Evolutionary conservation across 2,888 invertebrate species (phyloP), one percentile per base, ranked within the genome.

Genomic region (Carabus problematicus): DNA sequence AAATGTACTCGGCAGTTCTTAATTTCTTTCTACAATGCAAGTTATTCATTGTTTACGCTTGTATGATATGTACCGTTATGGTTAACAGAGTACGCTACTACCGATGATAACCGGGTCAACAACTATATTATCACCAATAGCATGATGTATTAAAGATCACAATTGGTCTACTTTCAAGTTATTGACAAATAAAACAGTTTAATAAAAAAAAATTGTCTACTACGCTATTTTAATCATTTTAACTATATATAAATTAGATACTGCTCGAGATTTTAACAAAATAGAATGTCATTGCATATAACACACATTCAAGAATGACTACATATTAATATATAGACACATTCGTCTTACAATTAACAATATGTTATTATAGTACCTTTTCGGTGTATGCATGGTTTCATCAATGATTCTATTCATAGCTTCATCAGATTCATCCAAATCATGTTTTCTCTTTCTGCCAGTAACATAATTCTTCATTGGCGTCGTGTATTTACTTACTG

Each of bases 1-100:
- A 92, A 74, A 93, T 92, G 77, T 93, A 93, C 76, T 91, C 87
- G 3, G 91, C 87, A 6, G 93, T 93, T 60, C 89, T 89, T 11
- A 91, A 81, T 79, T 89, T 90, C 78, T 88, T 86, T 76, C 89
- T 90, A 72, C 9, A 52, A 52, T 29, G 29, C 6, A 29, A 2
- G 29, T 14, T 18, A 14, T 14, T 52, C 8, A 18, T 52, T 16
- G 18, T 52, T n/a, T 18, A 12, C 19, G 6, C 16, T 49, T n/a
- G 16, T 79, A 75, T 70, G 29, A 61, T 43, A 66, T 56, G 42
- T 49, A 43, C 41, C 29, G 55, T 8, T 62, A 49, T 42, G 61
- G 9, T 29, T 61, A 70, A 55, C 40, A 9, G 3, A 11, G 14
- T 59, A 14, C 16, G 18, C 45, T 8, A 39, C 49, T 66, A 9